phyloP scores from a whole-genome alignment of 2,113 vertebrate genomes.

The Carettochelys insculpta region DNA sequence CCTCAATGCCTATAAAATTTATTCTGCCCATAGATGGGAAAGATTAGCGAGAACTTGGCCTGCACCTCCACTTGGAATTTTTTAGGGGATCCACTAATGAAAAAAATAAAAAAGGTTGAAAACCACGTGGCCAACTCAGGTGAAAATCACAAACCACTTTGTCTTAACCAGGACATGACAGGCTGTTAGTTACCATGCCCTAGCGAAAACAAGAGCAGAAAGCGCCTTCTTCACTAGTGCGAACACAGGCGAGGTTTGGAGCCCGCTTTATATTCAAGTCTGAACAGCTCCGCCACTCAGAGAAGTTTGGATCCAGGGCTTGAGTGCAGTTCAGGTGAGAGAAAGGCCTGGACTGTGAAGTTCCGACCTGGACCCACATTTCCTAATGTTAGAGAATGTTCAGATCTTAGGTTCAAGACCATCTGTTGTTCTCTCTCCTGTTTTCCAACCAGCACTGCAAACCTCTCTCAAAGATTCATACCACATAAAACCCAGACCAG shows the following conservation, averaged over 20 bases:
- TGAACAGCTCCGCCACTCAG: neutral
- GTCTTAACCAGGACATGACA: neutral
- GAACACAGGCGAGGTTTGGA: accelerated
- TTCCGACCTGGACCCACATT: neutral
- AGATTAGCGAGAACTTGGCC: no score
- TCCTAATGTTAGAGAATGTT: neutral
- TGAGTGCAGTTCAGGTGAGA: neutral
- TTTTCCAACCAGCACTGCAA: no score
- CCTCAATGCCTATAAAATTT: no score
- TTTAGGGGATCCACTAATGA: neutral
- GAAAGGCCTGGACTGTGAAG: neutral
- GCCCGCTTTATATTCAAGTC: neutral
- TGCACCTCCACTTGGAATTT: neutral
- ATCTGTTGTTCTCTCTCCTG: neutral
- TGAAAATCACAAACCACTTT: neutral
- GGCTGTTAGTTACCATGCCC: neutral
- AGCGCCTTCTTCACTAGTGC: neutral
- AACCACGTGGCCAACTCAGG: neutral
- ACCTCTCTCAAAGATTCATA: neutral
- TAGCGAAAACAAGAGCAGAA: neutral
- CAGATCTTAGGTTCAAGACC: neutral
- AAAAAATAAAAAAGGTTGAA: neutral
- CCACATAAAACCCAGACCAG: neutral
- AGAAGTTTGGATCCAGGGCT: neutral
- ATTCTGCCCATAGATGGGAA: no score